These are phyloP conservation scores for Potorous gilbertii DNA, from an alignment of 2,797 vertebrate species.

Conservation along the genomic window DNA sequence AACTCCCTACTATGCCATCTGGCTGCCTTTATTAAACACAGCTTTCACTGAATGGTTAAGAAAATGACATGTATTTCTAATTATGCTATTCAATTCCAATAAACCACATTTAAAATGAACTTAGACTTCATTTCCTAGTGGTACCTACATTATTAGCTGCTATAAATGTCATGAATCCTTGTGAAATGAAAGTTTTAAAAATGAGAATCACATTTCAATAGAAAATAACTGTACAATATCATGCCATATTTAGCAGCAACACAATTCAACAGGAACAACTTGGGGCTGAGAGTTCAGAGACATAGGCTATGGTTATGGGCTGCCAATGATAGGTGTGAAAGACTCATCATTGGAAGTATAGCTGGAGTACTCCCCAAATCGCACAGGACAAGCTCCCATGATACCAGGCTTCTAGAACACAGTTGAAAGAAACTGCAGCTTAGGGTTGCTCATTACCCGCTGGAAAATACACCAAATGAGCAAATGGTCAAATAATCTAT, in stretches of 20 bases:
- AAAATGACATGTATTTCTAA: background rate
- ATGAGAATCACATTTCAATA: background rate
- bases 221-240: background rate
- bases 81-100: background rate
- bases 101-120: background rate
- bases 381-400: background rate
- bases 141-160: background rate
- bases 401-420: background rate
- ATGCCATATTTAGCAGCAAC: background rate
- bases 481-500: background rate
- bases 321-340: background rate
- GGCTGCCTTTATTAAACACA: background rate
- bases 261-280: background rate
- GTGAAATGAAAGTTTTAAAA: background rate
- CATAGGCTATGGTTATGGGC: background rate
- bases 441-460: background rate
- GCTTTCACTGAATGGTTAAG: background rate
- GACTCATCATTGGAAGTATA: background rate
- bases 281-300: background rate
- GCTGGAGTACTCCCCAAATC: background rate
- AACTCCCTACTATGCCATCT: background rate
- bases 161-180: background rate
- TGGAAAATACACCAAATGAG: background rate
- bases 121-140: background rate
- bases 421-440: background rate